Conservation (phyloP, 1,140 invertebrate species). For the Araneus ventricosus region DNA sequence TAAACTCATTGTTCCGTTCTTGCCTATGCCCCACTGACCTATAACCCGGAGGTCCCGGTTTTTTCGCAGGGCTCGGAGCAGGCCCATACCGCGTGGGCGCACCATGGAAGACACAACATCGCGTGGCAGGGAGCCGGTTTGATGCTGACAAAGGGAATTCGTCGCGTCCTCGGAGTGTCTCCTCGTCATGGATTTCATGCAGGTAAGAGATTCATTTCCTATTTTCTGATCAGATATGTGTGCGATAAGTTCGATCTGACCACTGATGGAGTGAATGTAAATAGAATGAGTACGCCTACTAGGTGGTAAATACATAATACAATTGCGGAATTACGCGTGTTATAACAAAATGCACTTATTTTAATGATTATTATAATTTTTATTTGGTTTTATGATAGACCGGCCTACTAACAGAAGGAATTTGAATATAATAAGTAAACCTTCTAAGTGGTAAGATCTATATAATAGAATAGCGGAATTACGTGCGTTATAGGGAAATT, state of each 20-base stretch:
- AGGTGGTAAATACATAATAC: no score
- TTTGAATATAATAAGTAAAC: no score
- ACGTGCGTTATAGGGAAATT: no score
- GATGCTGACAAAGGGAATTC: background rate
- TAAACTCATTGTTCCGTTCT: conserved; percentile 38
- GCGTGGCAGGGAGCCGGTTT: conserved; percentile 20
- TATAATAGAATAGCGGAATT: no score
- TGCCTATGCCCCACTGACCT: conserved; percentile 37
- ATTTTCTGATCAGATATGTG: background rate
- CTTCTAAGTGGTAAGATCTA: no score
- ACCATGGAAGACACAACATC: background rate
- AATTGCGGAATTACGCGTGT: no score
- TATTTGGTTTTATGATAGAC: no score
- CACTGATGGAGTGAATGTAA: no score
- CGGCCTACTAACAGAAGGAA: no score
- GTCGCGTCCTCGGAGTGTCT: background rate
- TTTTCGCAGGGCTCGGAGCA: conserved; percentile 7
- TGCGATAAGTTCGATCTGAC: background rate
- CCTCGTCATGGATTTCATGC: conserved; percentile 9
- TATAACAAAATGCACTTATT: no score
- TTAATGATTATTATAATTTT: no score
- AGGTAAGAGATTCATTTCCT: background rate
- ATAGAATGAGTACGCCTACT: no score
- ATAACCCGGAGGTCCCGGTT: conserved; percentile 35
- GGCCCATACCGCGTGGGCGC: conserved; percentile 25